These are phyloP conservation scores for Oryctolagus cuniculus DNA, from an alignment of 2,113 vertebrate species.

Conservation along the genomic window DNA sequence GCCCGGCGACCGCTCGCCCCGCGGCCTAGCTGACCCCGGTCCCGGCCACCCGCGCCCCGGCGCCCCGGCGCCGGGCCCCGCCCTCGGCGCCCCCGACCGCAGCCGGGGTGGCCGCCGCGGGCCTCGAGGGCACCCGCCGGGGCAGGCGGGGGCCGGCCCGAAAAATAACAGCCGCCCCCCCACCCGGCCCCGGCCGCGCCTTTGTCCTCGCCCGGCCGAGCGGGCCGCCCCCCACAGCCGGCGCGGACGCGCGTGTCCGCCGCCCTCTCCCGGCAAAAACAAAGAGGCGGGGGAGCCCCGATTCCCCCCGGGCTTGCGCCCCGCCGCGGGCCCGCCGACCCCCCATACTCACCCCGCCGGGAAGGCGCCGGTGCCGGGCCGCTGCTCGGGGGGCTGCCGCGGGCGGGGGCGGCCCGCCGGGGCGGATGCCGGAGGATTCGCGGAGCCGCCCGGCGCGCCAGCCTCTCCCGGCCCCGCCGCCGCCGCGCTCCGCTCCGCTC, in stretches of 20 bases:
- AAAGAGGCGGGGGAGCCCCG: constrained; percentile 85
- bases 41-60: background rate
- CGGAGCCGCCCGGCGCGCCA: constrained; percentile 74
- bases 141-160: background rate
- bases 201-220: constrained; percentile 86
- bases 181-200: constrained; percentile 70
- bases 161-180: constrained; percentile 64
- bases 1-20: constrained; percentile 26
- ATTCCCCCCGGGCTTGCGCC: constrained; percentile 91
- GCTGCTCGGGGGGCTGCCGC: constrained; percentile 92
- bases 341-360: constrained; percentile 90
- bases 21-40: constrained; percentile 20
- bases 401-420: constrained; percentile 84
- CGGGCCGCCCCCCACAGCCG: constrained; percentile 67
- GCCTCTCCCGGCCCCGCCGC: constrained; percentile 79
- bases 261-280: constrained; percentile 85
- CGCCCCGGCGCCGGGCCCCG: background rate
- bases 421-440: constrained; percentile 94
- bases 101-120: background rate
- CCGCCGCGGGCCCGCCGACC: constrained; percentile 81
- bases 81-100: background rate
- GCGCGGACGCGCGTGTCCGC: constrained; percentile 77
- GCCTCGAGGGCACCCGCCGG: background rate
- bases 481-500: constrained; percentile 80
- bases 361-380: constrained; percentile 88